Percentiles rank a stretch among this genome's conserved stretches.
These are phyloP conservation scores for Girardinichthys multiradiatus DNA, from an alignment of 2,113 vertebrate species.

Conservation along the genomic window DNA sequence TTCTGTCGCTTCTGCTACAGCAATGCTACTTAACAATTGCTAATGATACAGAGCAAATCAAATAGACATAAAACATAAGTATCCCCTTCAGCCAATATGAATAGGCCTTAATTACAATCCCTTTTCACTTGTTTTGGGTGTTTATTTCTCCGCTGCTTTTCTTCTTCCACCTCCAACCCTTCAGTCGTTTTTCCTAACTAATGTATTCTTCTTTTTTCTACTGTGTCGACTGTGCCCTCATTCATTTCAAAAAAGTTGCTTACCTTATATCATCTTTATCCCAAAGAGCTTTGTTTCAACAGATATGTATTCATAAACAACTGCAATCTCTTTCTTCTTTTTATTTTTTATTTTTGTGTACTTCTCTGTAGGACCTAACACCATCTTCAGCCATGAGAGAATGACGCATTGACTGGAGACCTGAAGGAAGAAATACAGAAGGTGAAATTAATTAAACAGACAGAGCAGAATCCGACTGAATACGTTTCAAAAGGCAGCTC, in stretches of 20 bases:
- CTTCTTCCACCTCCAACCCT: constrained; percentile 36
- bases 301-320: constrained; percentile 55
- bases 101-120: constrained; percentile 65
- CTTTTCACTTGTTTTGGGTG: constrained; percentile 50
- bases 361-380: constrained; percentile 56
- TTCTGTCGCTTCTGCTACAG: not conserved
- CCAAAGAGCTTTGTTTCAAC: constrained; percentile 30
- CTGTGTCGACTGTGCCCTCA: constrained; percentile 42
- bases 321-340: constrained; percentile 47
- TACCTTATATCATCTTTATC: constrained; percentile 57
- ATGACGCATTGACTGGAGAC: constrained; percentile 57
- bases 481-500: constrained; percentile 36
- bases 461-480: constrained; percentile 33
- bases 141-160: constrained; percentile 24
- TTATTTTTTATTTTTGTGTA: constrained; percentile 40
- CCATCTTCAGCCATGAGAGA: constrained; percentile 51
- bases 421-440: constrained; percentile 39
- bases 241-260: constrained; percentile 58
- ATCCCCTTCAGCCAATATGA: constrained; percentile 42
- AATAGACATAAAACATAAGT: constrained; percentile 41
- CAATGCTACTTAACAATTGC: constrained; percentile 22
- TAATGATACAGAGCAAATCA: constrained; percentile 28
- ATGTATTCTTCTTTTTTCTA: constrained; percentile 26
- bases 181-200: constrained; percentile 42
- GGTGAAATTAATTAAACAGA: constrained; percentile 7